Evolutionary conservation across 1,140 invertebrate genomes (phyloP), one percentile per base, ranked within the genome.

Genomic region (Dendroctonus ponderosae): DNA sequence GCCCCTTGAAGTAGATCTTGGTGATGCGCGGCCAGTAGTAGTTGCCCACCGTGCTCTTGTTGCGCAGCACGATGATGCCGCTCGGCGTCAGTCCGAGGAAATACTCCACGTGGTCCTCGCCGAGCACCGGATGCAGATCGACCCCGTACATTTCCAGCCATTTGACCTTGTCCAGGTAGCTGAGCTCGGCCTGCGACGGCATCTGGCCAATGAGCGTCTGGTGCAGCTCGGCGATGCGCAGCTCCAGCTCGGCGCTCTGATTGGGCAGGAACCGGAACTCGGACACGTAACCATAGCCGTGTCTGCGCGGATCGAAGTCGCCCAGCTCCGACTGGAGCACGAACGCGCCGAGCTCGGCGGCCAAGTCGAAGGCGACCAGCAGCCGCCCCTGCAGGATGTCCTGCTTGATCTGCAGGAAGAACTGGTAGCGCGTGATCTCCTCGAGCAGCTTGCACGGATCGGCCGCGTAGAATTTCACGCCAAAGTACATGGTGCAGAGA

Each of bases 11-110:
- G 80, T 94, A 96, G 71, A 97, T 90, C 84, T 97, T 97, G 67
- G 91, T 93, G 75, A 98, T 97, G 78, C 95, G 88, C 51, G 95
- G 94, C 97, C 97, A 99, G 81, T 97, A 98, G 82, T 99, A 99
- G 80, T 98, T 94, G 70, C 96, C 97, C 72, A 99, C 97, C 83
- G 97, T 98, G 78, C 89, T 92, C 81, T 93, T 91, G 77, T 96
- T 96, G 72, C 97, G 88, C 75, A 99, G 87, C 49, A 99, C 91
- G 73, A 99, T 90, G 76, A 99, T 92, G 60, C 97, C 97, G 77
- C 94, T 96, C 59, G 97, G 97, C 53, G 97, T 98, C 70, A 99
- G 81, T 40, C 97, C 97, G 72, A 99, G 84, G 81, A 92, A 95
- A 82, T 99, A 99, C 76, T 97, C 93, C 57, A 96, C 92, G 70